These are phyloP conservation scores for Diploptera punctata DNA, from an alignment of 2,888 invertebrate species.

Conservation along the genomic window DNA sequence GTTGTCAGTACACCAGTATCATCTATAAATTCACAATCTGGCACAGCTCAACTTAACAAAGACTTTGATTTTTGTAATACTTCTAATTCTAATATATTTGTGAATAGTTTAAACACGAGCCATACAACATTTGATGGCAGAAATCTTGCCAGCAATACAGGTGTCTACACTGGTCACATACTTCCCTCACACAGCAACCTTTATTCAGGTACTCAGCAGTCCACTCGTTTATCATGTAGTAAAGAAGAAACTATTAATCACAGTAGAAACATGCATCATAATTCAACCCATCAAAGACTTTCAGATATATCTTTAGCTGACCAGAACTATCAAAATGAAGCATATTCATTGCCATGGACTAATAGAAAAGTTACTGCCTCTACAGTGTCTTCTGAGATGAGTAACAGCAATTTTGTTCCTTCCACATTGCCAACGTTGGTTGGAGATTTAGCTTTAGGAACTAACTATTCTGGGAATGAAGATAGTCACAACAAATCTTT, in stretches of 20 bases:
- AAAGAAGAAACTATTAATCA: slow-evolving; percentile 5
- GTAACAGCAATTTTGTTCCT: slow-evolving; percentile 51
- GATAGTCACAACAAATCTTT: slow-evolving; percentile 24
- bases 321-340: slow-evolving; percentile 14
- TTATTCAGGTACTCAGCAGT: not conserved
- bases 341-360: slow-evolving; percentile 59
- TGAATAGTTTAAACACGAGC: not conserved
- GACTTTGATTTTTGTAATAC: slow-evolving; percentile 19
- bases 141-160: not conserved
- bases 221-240: not conserved
- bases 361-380: slow-evolving; percentile 57
- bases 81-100: slow-evolving; percentile 10
- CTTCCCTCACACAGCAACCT: not conserved
- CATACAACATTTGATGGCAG: slow-evolving; percentile 20
- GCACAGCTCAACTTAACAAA: slow-evolving; percentile 5
- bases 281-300: slow-evolving; percentile 18
- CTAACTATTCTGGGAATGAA: slow-evolving; percentile 40
- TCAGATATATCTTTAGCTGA: not conserved
- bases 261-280: not conserved
- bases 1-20: not conserved
- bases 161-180: not conserved
- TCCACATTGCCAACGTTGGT: slow-evolving; percentile 65
- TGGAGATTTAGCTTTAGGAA: slow-evolving; percentile 64
- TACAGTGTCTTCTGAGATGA: slow-evolving; percentile 16
- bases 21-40: not conserved